Base-by-base conservation (phyloP, 2,113 vertebrate genomes). In the Alectura lathami region DNA sequence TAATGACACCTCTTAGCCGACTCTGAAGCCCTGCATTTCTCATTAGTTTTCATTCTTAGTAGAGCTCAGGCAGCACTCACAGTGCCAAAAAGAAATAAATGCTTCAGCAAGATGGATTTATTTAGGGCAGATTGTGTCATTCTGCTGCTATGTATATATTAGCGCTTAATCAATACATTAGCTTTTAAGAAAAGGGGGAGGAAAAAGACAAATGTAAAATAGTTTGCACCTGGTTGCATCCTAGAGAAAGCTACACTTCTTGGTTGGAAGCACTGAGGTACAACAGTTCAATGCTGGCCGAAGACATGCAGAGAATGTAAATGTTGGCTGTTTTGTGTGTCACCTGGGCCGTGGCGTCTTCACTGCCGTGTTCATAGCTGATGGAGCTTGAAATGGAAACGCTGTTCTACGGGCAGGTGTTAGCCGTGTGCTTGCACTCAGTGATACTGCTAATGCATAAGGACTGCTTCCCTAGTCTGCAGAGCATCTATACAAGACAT, bases 1-100 rank as follows among this genome's bases (percentile, higher is more conserved):
- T 83, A 85, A 60, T 86, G 27, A 26, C 38, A 48, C 69, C 38
- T 75, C 53, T 64, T 75, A 48, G 70, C 60, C 75, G 69, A 79
- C 16, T 24, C 51, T 66, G 43, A 82, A 89, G 69, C 60, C 21
- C 66, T 62, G 66, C n/a, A 21, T 88, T 93, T 93, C 59, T 79
- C 66, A 73, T 76, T 32, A 32, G 23, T 85, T 93, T 93, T 76
- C 48, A 17, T 73, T 87, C 62, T 62, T 56, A 47, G 36, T 82
- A 3, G 66, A 76, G 48, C 53, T 89, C 74, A 72, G 59, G 32
- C 60, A 91, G 78, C 74, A 50, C 45, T 84, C 26, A 3, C 2
- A 16, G 30, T 72, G 53, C 92, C 83, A 63, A 68, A 91, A 94
- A 86, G 63, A 90, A 88, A 75, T 14, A 67, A 83, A 86, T 72